phyloP scores from a whole-genome alignment of 2,888 invertebrate genomes.

The Lasius fuliginosus region DNA sequence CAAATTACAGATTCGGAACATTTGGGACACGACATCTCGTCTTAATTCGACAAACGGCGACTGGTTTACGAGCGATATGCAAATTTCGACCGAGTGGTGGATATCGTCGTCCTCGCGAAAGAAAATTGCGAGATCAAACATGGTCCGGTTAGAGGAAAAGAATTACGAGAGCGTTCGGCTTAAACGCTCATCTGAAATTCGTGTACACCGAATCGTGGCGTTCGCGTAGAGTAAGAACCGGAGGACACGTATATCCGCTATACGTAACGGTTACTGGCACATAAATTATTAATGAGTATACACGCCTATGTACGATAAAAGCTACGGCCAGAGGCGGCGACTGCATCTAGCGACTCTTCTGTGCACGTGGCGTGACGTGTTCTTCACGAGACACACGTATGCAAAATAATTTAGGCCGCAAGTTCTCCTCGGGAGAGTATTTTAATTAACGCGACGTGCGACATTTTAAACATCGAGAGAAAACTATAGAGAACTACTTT shows the following conservation, averaged over 20 bases:
- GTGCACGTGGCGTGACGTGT: constrained; percentile 18
- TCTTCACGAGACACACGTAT: constrained; percentile 20
- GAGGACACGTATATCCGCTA: constrained; percentile 68
- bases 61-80: constrained; percentile 24
- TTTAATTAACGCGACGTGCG: neutral
- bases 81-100: constrained; percentile 2
- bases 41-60: constrained; percentile 33
- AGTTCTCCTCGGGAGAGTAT: neutral
- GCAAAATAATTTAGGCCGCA: constrained; percentile 41
- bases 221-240: constrained; percentile 67
- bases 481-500: neutral
- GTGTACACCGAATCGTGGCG: constrained; percentile 66
- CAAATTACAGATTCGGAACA: neutral
- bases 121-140: constrained; percentile 25
- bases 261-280: constrained; percentile 73
- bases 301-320: constrained; percentile 71
- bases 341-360: constrained; percentile 49
- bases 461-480: neutral
- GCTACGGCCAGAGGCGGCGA: constrained; percentile 54
- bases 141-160: constrained; percentile 58
- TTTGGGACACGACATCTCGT: constrained; percentile 4
- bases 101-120: neutral
- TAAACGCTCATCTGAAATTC: constrained; percentile 74
- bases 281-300: constrained; percentile 77
- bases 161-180: constrained; percentile 59